These are phyloP conservation scores for Noctilio leporinus DNA, from an alignment of 2,113 vertebrate genomes.

Conservation along the genomic window DNA sequence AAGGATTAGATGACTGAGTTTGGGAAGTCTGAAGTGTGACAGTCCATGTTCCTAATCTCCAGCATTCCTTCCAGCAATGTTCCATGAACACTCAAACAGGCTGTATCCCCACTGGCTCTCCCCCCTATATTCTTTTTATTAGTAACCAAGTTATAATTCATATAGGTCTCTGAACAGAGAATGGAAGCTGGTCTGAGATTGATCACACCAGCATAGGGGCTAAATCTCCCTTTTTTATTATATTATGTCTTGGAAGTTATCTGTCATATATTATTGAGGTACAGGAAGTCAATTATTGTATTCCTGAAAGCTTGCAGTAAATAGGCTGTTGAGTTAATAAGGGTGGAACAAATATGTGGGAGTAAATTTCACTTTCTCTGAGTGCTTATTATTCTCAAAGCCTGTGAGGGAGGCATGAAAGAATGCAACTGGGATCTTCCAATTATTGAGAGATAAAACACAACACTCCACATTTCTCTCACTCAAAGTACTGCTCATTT, in stretches of 20 bases:
- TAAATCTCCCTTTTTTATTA: background rate
- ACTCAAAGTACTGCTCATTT: background rate
- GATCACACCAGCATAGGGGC: background rate
- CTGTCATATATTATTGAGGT: background rate
- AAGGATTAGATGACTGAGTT: background rate
- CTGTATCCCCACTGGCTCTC: fast-evolving
- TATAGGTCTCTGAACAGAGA: background rate
- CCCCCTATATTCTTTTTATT: too few relatives aligned
- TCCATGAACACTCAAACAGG: background rate
- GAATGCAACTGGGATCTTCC: background rate
- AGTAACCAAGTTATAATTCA: background rate
- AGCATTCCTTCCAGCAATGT: background rate
- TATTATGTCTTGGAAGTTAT: background rate
- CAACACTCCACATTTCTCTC: background rate
- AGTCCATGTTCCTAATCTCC: fast-evolving
- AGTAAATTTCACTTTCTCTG: background rate
- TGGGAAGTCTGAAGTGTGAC: background rate
- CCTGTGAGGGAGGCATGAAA: background rate
- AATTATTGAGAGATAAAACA: background rate
- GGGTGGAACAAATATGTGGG: background rate
- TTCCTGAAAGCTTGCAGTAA: background rate
- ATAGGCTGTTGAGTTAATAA: background rate
- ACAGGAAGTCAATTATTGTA: background rate
- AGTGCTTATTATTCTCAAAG: background rate
- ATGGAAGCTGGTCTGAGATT: background rate